phyloP scores from a whole-genome alignment of 1,140 invertebrate genomes.

The Drosophila tani region DNA sequence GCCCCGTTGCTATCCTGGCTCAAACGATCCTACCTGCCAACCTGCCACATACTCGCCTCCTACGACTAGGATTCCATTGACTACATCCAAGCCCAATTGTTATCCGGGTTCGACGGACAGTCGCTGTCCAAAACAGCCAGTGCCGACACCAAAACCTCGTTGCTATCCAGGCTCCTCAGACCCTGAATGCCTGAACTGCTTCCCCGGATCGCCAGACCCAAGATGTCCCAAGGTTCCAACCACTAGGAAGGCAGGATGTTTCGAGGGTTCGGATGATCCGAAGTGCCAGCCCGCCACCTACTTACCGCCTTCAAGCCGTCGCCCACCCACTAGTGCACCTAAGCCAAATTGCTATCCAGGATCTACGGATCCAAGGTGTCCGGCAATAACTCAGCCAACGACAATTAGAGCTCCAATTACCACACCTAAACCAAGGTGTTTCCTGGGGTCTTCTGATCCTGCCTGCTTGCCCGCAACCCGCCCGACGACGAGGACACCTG shows the following conservation, averaged over 20 bases:
- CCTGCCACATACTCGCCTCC: conserved; percentile 13
- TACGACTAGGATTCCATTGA: conserved; percentile 3
- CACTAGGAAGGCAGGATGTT: conserved; percentile 47
- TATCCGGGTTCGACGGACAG: conserved; percentile 38
- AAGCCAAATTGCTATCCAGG: conserved; percentile 46
- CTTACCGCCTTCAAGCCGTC: conserved; percentile 54
- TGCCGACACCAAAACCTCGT: conserved; percentile 1
- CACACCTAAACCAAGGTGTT: conserved; percentile 43
- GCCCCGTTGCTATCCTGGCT: conserved; percentile 79
- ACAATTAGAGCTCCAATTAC: neutral
- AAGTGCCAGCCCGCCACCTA: conserved; percentile 84
- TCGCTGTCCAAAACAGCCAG: conserved; percentile 47
- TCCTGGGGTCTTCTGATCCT: conserved; percentile 27
- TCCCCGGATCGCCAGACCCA: conserved; percentile 76
- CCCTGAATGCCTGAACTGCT: conserved; percentile 81
- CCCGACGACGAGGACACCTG: no score
- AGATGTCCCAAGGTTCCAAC: conserved; percentile 55
- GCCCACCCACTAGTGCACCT: conserved; percentile 21
- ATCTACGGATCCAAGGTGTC: conserved; percentile 18
- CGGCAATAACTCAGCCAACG: neutral
- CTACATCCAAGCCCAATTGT: conserved; percentile 20
- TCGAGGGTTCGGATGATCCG: conserved; percentile 85
- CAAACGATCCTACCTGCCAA: conserved; percentile 80
- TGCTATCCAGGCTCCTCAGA: conserved; percentile 67
- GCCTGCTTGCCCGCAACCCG: conserved; percentile 27